A percentile compares a stretch with the other conserved stretches of the same genome.
These are phyloP conservation scores for Sisyra nigra DNA, from an alignment of 2,888 invertebrate genomes.

Conservation along the genomic window DNA sequence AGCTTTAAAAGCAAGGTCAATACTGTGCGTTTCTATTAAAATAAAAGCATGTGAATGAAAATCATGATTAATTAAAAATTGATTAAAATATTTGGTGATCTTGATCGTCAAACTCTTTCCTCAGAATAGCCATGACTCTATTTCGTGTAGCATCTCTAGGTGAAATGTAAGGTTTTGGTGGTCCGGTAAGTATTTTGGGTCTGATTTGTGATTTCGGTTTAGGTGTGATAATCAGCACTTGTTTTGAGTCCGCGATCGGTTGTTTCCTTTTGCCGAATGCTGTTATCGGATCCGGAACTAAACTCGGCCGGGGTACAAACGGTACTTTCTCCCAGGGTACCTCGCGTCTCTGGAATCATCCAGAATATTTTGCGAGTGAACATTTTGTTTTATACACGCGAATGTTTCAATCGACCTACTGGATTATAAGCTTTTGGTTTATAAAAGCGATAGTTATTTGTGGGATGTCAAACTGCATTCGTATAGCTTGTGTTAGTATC, in stretches of 20 bases:
- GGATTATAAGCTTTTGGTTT: too few species aligned
- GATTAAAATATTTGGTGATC: slow-evolving; percentile 2
- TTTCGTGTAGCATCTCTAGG: slow-evolving; percentile 48
- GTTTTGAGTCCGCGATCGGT: slow-evolving; percentile 27
- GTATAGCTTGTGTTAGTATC: too few species aligned
- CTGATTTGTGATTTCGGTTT: slow-evolving; percentile 12
- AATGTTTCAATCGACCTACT: too few species aligned
- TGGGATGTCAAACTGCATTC: too few species aligned
- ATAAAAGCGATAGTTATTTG: too few species aligned
- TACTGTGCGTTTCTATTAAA: slow-evolving; percentile 3
- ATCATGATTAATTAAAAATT: not conserved
- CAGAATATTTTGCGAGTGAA: slow-evolving; percentile 9
- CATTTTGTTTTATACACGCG: not conserved
- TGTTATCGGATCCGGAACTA: slow-evolving; percentile 71
- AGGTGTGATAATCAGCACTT: not conserved
- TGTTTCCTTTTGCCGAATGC: slow-evolving; percentile 55
- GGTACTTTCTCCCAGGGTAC: slow-evolving; percentile 84
- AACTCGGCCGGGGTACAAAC: slow-evolving; percentile 69
- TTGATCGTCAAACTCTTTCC: slow-evolving; percentile 31
- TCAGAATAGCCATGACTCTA: slow-evolving; percentile 41
- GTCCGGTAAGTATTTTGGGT: slow-evolving; percentile 38
- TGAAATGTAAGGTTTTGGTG: slow-evolving; percentile 50
- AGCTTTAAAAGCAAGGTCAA: slow-evolving; percentile 5
- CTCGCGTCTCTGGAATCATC: slow-evolving; percentile 51
- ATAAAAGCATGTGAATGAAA: slow-evolving; percentile 1